These are phyloP conservation scores for Electrona antarctica DNA, from an alignment of 2,113 vertebrate species.

Conservation along the genomic window DNA sequence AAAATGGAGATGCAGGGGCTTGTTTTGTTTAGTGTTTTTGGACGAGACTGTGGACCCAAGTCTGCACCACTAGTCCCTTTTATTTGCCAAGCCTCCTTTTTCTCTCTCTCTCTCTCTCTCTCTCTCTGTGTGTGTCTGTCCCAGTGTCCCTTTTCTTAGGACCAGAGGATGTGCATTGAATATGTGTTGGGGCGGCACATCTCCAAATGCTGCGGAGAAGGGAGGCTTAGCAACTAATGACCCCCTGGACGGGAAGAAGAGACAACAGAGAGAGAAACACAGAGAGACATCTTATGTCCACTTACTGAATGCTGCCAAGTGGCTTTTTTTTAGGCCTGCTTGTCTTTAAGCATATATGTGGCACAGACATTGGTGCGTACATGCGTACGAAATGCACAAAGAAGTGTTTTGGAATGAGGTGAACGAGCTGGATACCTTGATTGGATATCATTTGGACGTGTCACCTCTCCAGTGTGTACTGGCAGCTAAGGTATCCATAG, in stretches of 20 bases:
- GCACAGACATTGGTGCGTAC: too few species aligned
- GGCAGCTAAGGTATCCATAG: too few species aligned
- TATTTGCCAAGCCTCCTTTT: conserved; percentile 63
- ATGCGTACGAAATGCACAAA: too few species aligned
- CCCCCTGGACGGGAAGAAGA: conserved; percentile 63
- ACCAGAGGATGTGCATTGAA: conserved; percentile 73
- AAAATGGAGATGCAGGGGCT: conserved; percentile 67
- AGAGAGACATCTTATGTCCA: too few species aligned
- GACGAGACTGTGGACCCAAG: conserved; percentile 49
- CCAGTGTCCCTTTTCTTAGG: conserved; percentile 44
- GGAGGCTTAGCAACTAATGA: conserved; percentile 74
- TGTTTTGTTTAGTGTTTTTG: conserved; percentile 55
- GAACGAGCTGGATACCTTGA: too few species aligned
- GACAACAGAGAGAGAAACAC: too few species aligned
- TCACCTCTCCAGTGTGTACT: too few species aligned
- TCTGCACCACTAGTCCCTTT: conserved; percentile 66
- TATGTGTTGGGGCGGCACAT: conserved; percentile 57
- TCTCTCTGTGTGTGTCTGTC: conserved; percentile 54
- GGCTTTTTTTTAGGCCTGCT: too few species aligned
- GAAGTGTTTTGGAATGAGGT: too few species aligned
- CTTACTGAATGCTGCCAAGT: too few species aligned
- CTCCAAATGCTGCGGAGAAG: conserved; percentile 72
- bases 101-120: conserved; percentile 46
- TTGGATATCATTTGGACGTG: too few species aligned
- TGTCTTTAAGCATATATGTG: too few species aligned